Evolutionary conservation across 2,888 invertebrate species (phyloP).

Genomic region (Euzetes globulus): DNA sequence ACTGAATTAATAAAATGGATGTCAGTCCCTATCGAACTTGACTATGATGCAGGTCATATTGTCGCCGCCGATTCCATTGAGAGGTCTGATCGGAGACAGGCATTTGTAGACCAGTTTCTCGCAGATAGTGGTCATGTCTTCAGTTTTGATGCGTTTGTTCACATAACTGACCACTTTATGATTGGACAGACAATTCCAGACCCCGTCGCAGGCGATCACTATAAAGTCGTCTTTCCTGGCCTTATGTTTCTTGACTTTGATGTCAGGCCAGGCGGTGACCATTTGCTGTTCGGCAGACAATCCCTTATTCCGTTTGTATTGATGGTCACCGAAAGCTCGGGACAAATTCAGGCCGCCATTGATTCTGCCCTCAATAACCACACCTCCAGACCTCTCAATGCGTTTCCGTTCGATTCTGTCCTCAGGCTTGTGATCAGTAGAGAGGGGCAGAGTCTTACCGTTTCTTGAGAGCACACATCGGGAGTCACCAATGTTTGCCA

Average conservation of each 20-base stretch:
- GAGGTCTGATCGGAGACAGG: constrained; percentile 25
- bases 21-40: constrained; percentile 17
- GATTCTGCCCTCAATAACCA: constrained; percentile 26
- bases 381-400: constrained; percentile 28
- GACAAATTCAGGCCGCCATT: constrained; percentile 30
- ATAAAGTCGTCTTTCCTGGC: constrained; percentile 71
- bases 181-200: constrained; percentile 55
- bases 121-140: not conserved
- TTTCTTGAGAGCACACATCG: constrained; percentile 30
- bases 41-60: constrained; percentile 36
- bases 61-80: constrained; percentile 32
- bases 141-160: not conserved
- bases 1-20: not conserved
- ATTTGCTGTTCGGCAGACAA: constrained; percentile 5
- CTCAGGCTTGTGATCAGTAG: constrained; percentile 33
- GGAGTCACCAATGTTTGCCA: constrained; percentile 34
- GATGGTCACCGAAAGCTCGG: constrained; percentile 34
- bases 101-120: constrained; percentile 2
- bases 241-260: constrained; percentile 14
- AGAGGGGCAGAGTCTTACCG: not conserved
- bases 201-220: constrained; percentile 88
- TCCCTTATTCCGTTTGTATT: constrained; percentile 12
- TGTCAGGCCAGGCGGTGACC: constrained; percentile 24
- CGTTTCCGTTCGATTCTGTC: constrained; percentile 19
- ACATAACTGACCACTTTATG: constrained; percentile 23